Percentiles rank a stretch among this genome's conserved stretches.
These are phyloP conservation scores for Halisarca cf. caerulea DNA, from an alignment of 37 sponge, comb jelly and placozoan species.

Conservation along the genomic window DNA sequence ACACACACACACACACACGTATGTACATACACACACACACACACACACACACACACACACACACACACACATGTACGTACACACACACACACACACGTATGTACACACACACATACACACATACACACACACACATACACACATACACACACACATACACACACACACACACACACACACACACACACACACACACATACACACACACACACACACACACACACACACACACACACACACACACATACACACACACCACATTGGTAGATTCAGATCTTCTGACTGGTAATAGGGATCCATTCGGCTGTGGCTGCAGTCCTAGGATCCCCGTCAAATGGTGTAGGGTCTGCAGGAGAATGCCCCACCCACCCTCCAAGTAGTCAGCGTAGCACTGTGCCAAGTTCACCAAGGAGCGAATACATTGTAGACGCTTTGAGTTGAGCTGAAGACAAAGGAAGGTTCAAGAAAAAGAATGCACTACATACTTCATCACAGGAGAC, in stretches of 20 bases:
- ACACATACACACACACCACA: not conserved
- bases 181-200: not conserved
- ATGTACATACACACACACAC: too few species aligned
- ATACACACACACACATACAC: too few species aligned
- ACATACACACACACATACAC: slow-evolving; percentile 9
- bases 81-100: too few species aligned
- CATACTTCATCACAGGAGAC: too few species aligned
- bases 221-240: too few species aligned
- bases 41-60: too few species aligned
- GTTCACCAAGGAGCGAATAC: slow-evolving; percentile 73
- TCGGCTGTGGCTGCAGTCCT: slow-evolving; percentile 40
- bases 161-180: not conserved
- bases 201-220: slow-evolving; percentile 1
- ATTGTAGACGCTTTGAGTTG: slow-evolving; percentile 88
- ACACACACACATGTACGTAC: too few species aligned
- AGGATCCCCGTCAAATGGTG: slow-evolving; percentile 54
- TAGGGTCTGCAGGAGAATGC: slow-evolving; percentile 72
- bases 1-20: too few species aligned
- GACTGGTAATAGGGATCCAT: slow-evolving; percentile 24
- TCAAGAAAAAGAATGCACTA: too few species aligned
- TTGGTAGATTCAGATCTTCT: not conserved
- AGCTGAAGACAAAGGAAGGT: slow-evolving; percentile 49
- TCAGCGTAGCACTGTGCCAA: slow-evolving; percentile 88
- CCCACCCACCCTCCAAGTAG: slow-evolving; percentile 81
- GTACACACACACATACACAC: too few species aligned